Percentiles rank a stretch among this genome's conserved stretches.
Conservation (phyloP, 1,140 invertebrate genomes). For the Schlechtendalia chinensis region DNA sequence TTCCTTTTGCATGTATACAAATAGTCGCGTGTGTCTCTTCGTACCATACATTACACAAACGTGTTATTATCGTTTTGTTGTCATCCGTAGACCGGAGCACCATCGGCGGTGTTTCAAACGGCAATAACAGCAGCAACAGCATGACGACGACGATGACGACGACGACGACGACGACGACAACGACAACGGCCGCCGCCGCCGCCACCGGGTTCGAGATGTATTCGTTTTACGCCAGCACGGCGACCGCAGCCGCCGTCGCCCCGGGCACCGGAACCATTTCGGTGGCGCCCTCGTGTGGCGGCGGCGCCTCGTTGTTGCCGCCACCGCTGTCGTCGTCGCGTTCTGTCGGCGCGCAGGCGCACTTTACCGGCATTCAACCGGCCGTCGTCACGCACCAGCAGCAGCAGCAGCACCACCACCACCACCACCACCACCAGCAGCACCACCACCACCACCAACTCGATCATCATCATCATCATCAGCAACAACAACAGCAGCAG, state of each 20-base stretch:
- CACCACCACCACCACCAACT: not conserved
- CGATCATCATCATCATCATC: constrained; percentile 15
- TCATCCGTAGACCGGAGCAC: not conserved
- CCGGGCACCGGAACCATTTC: constrained; percentile 40
- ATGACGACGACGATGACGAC: not conserved
- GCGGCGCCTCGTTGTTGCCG: not conserved
- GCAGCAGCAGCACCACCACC: constrained; percentile 24
- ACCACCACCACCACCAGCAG: constrained; percentile 5
- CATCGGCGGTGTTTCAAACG: constrained; percentile 1
- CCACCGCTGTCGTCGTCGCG: not conserved
- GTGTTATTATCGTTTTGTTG: not conserved
- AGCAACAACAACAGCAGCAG: constrained; percentile 33
- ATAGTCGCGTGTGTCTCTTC: not conserved
- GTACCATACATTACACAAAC: not conserved
- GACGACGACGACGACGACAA: not conserved
- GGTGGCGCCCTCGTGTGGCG: constrained; percentile 47
- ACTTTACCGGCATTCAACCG: constrained; percentile 42
- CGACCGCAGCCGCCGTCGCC: constrained; percentile 8
- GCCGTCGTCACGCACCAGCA: constrained; percentile 37
- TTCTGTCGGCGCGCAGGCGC: constrained; percentile 33
- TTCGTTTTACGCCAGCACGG: constrained; percentile 42
- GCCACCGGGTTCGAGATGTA: constrained; percentile 48
- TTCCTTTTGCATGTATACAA: too few relatives aligned
- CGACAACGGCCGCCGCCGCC: constrained; percentile 5
- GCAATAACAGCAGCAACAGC: not conserved